Percentiles rank a stretch among this genome's conserved stretches.
Evolutionary conservation across 2,113 vertebrate species (phyloP).

Genomic region (Ptyas mucosa): DNA sequence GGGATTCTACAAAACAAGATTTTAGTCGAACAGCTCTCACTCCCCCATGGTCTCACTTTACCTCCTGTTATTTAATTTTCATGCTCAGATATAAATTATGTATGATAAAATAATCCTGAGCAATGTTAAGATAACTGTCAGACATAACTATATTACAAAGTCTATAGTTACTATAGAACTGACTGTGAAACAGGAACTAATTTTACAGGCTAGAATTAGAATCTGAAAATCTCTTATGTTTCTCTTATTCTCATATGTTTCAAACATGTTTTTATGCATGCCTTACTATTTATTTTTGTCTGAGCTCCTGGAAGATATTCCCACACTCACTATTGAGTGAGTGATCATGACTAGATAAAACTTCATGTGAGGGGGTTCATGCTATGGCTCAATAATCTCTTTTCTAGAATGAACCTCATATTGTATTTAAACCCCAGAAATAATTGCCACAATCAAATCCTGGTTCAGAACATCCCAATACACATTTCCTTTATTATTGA

Average conservation of each 20-base stretch:
- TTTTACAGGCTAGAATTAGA: not conserved
- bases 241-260: not conserved
- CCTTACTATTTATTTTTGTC: not conserved
- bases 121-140: slow-evolving; percentile 44
- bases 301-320: not conserved
- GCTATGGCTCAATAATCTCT: not conserved
- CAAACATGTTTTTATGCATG: not conserved
- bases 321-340: not conserved
- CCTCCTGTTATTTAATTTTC: slow-evolving; percentile 59
- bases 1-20: slow-evolving; percentile 55
- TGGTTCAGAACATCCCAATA: not conserved
- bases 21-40: slow-evolving; percentile 52
- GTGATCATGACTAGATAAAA: not conserved
- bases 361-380: not conserved
- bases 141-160: not conserved
- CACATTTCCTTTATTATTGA: not conserved
- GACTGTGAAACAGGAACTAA: not conserved
- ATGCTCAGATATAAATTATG: slow-evolving; percentile 23
- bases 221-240: not conserved
- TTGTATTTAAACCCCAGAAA: not conserved
- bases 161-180: not conserved
- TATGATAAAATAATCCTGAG: slow-evolving; percentile 40
- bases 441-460: not conserved
- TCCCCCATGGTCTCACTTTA: not conserved
- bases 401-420: not conserved